Base-by-base conservation (phyloP, 2,797 vertebrate species). In the Myoxocephalus aenaeus region DNA sequence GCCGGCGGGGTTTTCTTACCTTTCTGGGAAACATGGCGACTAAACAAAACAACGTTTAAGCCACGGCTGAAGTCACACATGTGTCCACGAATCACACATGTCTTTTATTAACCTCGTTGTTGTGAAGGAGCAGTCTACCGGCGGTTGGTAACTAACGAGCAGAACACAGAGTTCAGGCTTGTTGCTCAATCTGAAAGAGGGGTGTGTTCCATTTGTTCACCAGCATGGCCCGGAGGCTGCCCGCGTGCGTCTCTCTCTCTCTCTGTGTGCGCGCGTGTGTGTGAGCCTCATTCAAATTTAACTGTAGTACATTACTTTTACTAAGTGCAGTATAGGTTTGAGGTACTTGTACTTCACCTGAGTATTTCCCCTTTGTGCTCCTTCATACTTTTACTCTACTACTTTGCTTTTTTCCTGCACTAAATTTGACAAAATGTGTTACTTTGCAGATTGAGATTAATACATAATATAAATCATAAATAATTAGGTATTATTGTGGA, bases 1-100 rank as follows among this genome's bases (percentile, higher is more conserved):
- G 56, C 46, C 46, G 22, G 73, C 67, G 77, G 66, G 48, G 32
- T 32, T 20, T 64, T 75, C 92, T 90, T 91, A 94, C 93, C 91
- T 94, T 93, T 74, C 85, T 86, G n/a, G 73, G 82, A 54, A 85
- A 83, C 93, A 93, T 94, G 56, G 15, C 72, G 75, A 38, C 22
- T 62, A 20, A 61, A 17, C 44, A 36, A 22, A 11, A 2, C 20
- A 44, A 7, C 18, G 14, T 72, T 46, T 15, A 8, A 2, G 4
- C 13, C 34, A 27, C 42, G 38, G 34, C 2, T 20, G 17, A 42
- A n/a, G 65, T 50, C 11, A 25, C 40, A 1, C 51, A 3, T 3
- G n/a, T 66, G 9, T 57, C 18, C 17, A 40, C 18, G 25, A 13
- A 1, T 6, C 0, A 36, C 7, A 36, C 6, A n/a, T 20, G 0